Evolutionary conservation across 2,888 invertebrate species (phyloP), one percentile per base, ranked within the genome.

Genomic region (Torymus auratus): DNA sequence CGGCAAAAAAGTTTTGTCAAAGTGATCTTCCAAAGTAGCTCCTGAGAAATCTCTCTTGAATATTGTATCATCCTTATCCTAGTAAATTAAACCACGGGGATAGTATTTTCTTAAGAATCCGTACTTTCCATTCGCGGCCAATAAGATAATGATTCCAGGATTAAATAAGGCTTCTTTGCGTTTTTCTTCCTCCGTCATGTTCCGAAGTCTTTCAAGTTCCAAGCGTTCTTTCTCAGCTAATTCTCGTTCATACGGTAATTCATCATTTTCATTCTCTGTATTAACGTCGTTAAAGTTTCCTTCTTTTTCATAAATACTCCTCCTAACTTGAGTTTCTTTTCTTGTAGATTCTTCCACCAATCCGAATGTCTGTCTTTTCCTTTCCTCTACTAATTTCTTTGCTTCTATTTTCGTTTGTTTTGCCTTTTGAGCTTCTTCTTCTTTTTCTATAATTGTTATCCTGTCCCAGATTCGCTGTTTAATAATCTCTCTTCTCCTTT

Each of bases 71-170:
- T 99, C 98, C 86, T 95, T 95, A 88, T 98, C 97, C 94, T 99
- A 92, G 91, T 97, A 99, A 94, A 99, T 99, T 2, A 98, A 99
- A 91, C 99, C 99, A 88, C 99, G 95, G 93, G 99, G 99, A 91
- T 98, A 99, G 91, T 99, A 99, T 90, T 99, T 99, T 92, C 99
- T 99, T 85, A 99, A 92, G 92, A 99, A 99, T 92, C 99, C 99
- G 93, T 99, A 99, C 92, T 99, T 99, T 82, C 99, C 99, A 92
- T 99, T 99, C 73, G 95, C 94, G 0, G 97, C 95, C 91, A 99
- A 98, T 92, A 99, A 99, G 5, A 98, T 97, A 81, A 99, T 93
- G 14, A 94, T 89, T 91, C 98, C 98, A 0, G 99, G 99, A 92
- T 99, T 99, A 77, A 96, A 91, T 72, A 98, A 94, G 78, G 96